A percentile compares a stretch with the other conserved stretches of the same genome.
These are phyloP conservation scores for Epicauta chinensis DNA, from an alignment of 1,140 invertebrate genomes.

Conservation along the genomic window DNA sequence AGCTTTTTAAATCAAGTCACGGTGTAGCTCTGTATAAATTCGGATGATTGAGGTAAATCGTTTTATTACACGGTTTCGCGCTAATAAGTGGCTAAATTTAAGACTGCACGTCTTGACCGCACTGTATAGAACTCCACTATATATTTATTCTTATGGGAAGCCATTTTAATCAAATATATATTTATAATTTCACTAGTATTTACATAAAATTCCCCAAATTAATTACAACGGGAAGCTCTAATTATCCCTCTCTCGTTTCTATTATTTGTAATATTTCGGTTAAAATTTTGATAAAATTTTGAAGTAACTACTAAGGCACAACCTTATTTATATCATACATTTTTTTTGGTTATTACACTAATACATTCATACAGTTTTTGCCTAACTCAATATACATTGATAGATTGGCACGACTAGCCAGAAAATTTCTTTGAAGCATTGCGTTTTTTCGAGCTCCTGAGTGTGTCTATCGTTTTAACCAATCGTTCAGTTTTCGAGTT, in stretches of 20 bases:
- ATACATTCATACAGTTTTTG: not conserved
- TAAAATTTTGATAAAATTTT: constrained; percentile 32
- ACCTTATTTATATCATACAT: constrained; percentile 22
- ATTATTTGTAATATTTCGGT: constrained; percentile 13
- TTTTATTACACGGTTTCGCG: no score
- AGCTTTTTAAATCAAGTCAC: no score
- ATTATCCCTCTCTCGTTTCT: constrained; percentile 18
- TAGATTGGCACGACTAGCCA: no score
- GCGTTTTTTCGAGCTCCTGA: no score
- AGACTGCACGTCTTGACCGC: no score
- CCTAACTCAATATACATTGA: not conserved
- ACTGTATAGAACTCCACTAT: no score
- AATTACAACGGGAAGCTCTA: constrained; percentile 32
- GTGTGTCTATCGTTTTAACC: no score
- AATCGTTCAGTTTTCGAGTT: no score
- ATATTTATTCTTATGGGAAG: constrained; percentile 2
- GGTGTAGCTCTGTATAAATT: no score
- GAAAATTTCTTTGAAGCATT: no score
- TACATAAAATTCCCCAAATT: constrained; percentile 24
- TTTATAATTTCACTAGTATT: constrained; percentile 17
- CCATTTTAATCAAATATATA: constrained; percentile 11
- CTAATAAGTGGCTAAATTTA: no score
- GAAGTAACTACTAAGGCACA: constrained; percentile 40
- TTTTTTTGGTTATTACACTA: constrained; percentile 7
- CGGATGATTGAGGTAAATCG: no score